These are phyloP conservation scores for Sphaerophoria rueppellii DNA, from an alignment of 2,888 invertebrate species.

Conservation along the genomic window DNA sequence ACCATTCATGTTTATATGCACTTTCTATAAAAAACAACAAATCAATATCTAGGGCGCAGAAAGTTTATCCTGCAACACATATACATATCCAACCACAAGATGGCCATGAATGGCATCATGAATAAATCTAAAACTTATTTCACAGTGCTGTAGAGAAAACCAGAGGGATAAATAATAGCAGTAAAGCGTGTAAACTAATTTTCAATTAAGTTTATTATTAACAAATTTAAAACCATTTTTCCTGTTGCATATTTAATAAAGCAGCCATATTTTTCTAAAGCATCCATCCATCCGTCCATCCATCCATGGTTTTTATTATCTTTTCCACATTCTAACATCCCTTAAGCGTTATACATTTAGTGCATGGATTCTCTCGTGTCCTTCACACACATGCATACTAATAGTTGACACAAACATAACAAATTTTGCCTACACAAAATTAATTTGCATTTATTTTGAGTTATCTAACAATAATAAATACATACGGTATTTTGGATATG, in stretches of 20 bases:
- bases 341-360: neutral
- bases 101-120: neutral
- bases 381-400: neutral
- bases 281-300: neutral
- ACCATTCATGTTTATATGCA: no score
- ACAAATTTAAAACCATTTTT: slow-evolving; percentile 57
- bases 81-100: no score
- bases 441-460: slow-evolving; percentile 16
- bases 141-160: neutral
- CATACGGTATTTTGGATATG: slow-evolving; percentile 27
- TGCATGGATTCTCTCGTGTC: neutral
- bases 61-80: no score
- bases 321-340: slow-evolving; percentile 15
- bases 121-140: slow-evolving; percentile 5
- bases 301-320: neutral
- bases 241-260: slow-evolving; percentile 52
- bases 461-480: slow-evolving; percentile 12
- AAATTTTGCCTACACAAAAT: neutral
- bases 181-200: slow-evolving; percentile 35
- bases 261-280: neutral
- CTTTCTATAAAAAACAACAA: no score
- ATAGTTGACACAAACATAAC: neutral
- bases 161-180: neutral
- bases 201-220: slow-evolving; percentile 57
- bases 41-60: no score